Evolutionary conservation across 1,140 invertebrate genomes (phyloP), one percentile per base, ranked within the genome.

Genomic region (Scaptomyza graminum): DNA sequence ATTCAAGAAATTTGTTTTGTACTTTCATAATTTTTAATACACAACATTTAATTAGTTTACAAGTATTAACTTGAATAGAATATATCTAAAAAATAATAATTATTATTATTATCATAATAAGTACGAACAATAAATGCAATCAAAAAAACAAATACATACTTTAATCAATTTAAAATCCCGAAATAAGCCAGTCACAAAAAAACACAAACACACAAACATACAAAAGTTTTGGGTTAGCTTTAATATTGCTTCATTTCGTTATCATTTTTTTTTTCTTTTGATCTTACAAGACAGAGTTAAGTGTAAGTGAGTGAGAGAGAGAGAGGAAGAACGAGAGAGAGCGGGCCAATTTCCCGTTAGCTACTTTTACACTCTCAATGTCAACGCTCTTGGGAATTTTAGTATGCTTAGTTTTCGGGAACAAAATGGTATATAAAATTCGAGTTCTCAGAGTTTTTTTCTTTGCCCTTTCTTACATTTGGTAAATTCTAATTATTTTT

Each of bases 11-110:
- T 68, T 34, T 39, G 13, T 65, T 68, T 73, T 73, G 56, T 68
- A 73, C 70, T 68, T 68, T 73, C 70, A 70, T 59, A 71, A 39
- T 65, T 71, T 65, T 71, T 22, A 71, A 71, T 66, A 66, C 68
- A 74, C 71, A 74, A 74, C 71, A 68, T 68, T 68, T 63, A 62
- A 63, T 62, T 69, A 68, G 62, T 67, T 72, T 55, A 54, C 52
- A 72, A 72, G 67, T 63, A 63, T 44, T 52, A 67, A 63, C 34
- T 59, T 59, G 37, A 43, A 62, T 46, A 69, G 43, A 62, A 49
- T 61, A 54, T 52, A 70, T 64, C 28, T 41, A 65, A 52, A 15
- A 28, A 46, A 49, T 25, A 12, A n/a, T 43, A 57, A 51, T n/a
- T 11, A 7, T 31, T 5, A 5, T 5, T 31, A 31, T 5, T n/a